phyloP scores from a whole-genome alignment of 2,888 invertebrate species.

The Drosophila algonquin region DNA sequence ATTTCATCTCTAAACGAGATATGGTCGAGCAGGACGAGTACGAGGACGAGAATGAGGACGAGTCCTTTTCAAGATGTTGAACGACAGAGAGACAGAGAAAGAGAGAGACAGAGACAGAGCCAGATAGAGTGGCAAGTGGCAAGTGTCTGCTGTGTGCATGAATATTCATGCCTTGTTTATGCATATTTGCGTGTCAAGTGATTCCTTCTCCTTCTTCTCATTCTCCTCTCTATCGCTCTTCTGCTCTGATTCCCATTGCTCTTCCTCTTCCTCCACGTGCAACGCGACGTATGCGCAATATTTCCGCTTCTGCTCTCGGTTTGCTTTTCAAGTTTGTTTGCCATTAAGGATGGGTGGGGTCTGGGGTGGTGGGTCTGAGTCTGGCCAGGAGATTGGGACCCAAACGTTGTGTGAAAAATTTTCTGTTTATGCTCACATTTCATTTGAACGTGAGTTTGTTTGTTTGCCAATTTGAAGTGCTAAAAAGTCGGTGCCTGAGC shows the following conservation, averaged over 20 bases:
- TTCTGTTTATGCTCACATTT: conserved; percentile 78
- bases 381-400: neutral
- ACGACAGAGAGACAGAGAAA: neutral
- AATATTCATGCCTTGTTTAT: conserved; percentile 78
- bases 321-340: conserved; percentile 75
- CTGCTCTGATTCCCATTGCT: neutral
- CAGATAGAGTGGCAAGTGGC: conserved; percentile 8
- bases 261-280: conserved; percentile 36
- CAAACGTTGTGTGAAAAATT: conserved; percentile 71
- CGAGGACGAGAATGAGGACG: conserved; percentile 25
- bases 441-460: conserved; percentile 77
- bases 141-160: conserved; percentile 58
- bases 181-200: conserved; percentile 80
- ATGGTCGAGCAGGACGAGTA: conserved; percentile 46
- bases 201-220: conserved; percentile 30
- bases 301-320: conserved; percentile 46
- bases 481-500: conserved; percentile 49
- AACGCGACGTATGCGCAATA: conserved; percentile 70
- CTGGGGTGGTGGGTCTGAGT: too few species aligned
- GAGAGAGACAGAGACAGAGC: conserved; percentile 12
- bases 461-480: conserved; percentile 77
- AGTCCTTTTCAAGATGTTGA: conserved; percentile 61
- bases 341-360: conserved; percentile 45
- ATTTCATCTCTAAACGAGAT: conserved; percentile 81
- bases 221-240: conserved; percentile 34